Conservation (phyloP, 1,140 invertebrate species). For the Halesus radiatus region DNA sequence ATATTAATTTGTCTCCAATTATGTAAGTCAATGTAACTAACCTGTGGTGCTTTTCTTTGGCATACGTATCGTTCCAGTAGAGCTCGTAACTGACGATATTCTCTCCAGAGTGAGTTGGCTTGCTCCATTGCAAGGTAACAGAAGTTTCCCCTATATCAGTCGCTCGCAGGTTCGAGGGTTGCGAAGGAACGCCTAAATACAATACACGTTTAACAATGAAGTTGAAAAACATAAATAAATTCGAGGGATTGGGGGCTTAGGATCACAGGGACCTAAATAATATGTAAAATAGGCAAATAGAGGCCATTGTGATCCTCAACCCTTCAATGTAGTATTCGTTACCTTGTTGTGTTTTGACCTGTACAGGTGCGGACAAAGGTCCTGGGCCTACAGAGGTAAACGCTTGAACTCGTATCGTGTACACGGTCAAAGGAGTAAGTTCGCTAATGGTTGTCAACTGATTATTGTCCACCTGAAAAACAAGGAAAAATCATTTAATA, state of each 20-base stretch:
- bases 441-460: constrained; percentile 94
- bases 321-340: constrained; percentile 47
- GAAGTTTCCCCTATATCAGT: constrained; percentile 86
- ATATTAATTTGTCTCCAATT: too few relatives aligned
- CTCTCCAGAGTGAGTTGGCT: constrained; percentile 90
- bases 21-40: constrained; percentile 59
- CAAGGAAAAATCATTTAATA: neutral
- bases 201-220: neutral
- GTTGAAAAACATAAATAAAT: too few relatives aligned
- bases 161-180: constrained; percentile 90
- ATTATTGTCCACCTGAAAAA: constrained; percentile 80
- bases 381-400: constrained; percentile 92
- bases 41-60: constrained; percentile 81
- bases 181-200: constrained; percentile 86
- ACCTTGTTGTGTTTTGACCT: constrained; percentile 97
- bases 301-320: too few relatives aligned
- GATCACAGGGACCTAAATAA: too few relatives aligned
- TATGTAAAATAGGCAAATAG: too few relatives aligned
- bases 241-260: too few relatives aligned
- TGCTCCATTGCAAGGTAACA: constrained; percentile 90
- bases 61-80: constrained; percentile 97
- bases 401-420: constrained; percentile 93
- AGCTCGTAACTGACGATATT: constrained; percentile 95
- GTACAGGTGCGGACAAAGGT: constrained; percentile 90
- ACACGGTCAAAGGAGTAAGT: constrained; percentile 88